These are phyloP conservation scores for Caenorhabditis sulstoni DNA, from an alignment of 2,888 invertebrate species.

Conservation along the genomic window DNA sequence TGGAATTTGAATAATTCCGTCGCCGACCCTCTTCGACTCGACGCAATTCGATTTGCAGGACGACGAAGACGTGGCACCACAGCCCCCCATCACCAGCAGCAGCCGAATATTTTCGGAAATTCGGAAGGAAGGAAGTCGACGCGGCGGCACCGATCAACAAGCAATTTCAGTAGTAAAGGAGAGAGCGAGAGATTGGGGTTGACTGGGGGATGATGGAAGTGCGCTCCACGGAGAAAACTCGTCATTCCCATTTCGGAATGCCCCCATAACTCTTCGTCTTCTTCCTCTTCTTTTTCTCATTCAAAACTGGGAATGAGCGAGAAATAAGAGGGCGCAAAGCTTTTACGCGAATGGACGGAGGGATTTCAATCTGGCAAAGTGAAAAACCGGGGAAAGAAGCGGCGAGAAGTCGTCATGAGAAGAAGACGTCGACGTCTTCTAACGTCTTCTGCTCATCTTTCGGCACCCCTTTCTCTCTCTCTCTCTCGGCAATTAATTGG, in stretches of 20 bases:
- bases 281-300: too few species aligned
- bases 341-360: too few species aligned
- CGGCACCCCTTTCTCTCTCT: slow-evolving; percentile 1
- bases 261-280: too few species aligned
- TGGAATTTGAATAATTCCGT: slow-evolving; percentile 50
- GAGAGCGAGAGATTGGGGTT: not conserved
- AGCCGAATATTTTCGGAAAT: slow-evolving; percentile 18
- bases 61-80: slow-evolving; percentile 6
- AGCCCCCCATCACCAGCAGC: too few species aligned
- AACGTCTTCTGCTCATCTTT: slow-evolving; percentile 43
- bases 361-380: slow-evolving; percentile 38
- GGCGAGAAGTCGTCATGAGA: slow-evolving; percentile 7
- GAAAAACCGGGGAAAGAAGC: slow-evolving; percentile 7
- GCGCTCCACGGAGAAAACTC: too few species aligned
- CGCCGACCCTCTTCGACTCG: not conserved
- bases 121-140: slow-evolving; percentile 13
- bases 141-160: slow-evolving; percentile 24
- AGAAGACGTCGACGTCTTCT: slow-evolving; percentile 27
- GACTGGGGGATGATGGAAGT: not conserved
- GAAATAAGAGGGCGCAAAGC: too few species aligned
- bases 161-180: not conserved
- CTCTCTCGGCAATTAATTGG: slow-evolving; percentile 40
- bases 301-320: too few species aligned
- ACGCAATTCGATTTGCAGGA: slow-evolving; percentile 43
- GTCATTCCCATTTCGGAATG: too few species aligned